Base-by-base conservation (phyloP, 2,113 vertebrate species). In the Corythornis vintsioides region DNA sequence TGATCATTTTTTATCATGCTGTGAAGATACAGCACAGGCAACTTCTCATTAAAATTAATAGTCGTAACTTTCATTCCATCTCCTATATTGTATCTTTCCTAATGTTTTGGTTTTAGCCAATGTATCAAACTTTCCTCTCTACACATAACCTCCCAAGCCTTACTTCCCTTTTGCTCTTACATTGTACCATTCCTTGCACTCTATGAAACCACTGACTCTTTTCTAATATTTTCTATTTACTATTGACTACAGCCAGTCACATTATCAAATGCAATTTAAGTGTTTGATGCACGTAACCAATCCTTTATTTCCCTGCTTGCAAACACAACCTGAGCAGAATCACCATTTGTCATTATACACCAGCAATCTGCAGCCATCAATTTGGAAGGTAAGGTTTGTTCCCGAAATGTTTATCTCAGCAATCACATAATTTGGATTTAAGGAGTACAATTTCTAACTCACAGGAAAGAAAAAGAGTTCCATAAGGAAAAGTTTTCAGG, bases 341-440 rank as follows among this genome's bases (percentile, higher is more conserved):
- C 61, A 72, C 42, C 65, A 28, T 95, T 94, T 86, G 83, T 91
- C 90, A 65, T 16, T 92, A 86, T 72, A 57, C 48, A 69, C 53
- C 35, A 81, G 57, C 29, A 91, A 74, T 40, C 76, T 71, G 48
- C 60, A 91, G 48, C 48, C 52, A 69, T 64, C 86, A 67, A 78
- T 83, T 86, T 75, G 35, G 65, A 86, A 86, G 19, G 48, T n/a
- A 77, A 86, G 72, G 43, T 71, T 92, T 71, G 29, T 9, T 83
- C 65, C 80, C 45, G 72, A 83, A 81, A 77, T 66, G 79, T 85
- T 92, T 91, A 61, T 88, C 65, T 84, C 83, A 86, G 65, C 53
- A 90, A 56, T 88, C 90, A 83, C 16, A 6, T 15, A 31, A 29
- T 93, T 93, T 29, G 57, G 83, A 95, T 94, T 91, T 65, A 83